Evolutionary conservation across 1,140 invertebrate genomes (phyloP).

Genomic region (Rhagoletis pomonella): DNA sequence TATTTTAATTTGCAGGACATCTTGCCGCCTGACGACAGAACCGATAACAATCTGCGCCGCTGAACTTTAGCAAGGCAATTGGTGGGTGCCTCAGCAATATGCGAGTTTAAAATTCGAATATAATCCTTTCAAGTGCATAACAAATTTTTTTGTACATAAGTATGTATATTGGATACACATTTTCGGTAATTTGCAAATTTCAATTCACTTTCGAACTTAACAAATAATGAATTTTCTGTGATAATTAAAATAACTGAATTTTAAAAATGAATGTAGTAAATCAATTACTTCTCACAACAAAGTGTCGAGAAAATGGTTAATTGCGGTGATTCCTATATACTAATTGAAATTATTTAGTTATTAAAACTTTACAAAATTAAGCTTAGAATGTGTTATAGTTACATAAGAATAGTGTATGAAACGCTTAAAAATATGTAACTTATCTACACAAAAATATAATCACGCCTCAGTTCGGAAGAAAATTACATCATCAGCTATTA

Average conservation of each 20-base stretch:
- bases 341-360: background rate
- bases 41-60: background rate
- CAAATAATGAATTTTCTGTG: background rate
- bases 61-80: background rate
- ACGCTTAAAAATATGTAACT: background rate
- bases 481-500: slow-evolving; percentile 91
- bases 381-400: slow-evolving; percentile 6
- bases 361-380: background rate
- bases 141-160: background rate
- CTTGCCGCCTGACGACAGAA: background rate
- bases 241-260: too few relatives aligned
- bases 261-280: background rate
- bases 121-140: background rate
- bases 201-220: background rate
- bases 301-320: background rate
- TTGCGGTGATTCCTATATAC: background rate
- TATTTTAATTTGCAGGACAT: background rate
- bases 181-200: background rate
- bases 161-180: background rate
- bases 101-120: background rate
- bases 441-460: background rate
- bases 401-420: background rate
- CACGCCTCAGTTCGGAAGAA: slow-evolving; percentile 78
- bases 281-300: background rate
- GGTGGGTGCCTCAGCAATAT: background rate